These are phyloP conservation scores for Upupa epops DNA, from an alignment of 2,113 vertebrate genomes.

Conservation along the genomic window DNA sequence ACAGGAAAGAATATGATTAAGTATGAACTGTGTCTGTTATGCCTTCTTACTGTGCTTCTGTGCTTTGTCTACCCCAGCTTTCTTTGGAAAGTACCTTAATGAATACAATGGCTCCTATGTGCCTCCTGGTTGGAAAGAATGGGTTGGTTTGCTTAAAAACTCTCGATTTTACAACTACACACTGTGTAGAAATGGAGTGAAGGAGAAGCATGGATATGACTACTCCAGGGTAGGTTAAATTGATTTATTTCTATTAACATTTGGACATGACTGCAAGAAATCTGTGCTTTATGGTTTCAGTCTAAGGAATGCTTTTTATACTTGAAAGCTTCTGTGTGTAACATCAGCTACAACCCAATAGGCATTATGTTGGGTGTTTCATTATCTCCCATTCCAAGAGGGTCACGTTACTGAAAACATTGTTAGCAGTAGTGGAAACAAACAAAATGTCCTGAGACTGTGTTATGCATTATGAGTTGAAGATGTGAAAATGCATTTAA, in stretches of 20 bases:
- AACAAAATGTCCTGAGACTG: not conserved
- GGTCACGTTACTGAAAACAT: not conserved
- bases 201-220: conserved; percentile 90
- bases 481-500: conserved; percentile 9
- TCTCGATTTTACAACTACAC: conserved; percentile 98
- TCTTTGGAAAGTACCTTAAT: conserved; percentile 97
- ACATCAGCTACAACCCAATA: not conserved
- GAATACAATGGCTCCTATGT: conserved; percentile 97
- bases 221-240: conserved; percentile 85
- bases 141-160: conserved; percentile 96
- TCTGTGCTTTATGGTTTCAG: not conserved
- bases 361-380: not conserved
- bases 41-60: not conserved
- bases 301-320: not conserved
- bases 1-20: not conserved
- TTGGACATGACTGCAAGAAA: not conserved
- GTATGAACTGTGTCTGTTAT: not conserved
- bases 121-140: conserved; percentile 96
- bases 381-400: not conserved
- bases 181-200: conserved; percentile 89
- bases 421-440: conserved; percentile 8
- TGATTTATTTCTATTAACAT: not conserved
- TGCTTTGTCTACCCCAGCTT: conserved; percentile 77
- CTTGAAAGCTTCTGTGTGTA: not conserved
- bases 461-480: not conserved